Evolutionary conservation across 2,113 vertebrate genomes (phyloP).

Genomic region (Chlamydotis undulata): DNA sequence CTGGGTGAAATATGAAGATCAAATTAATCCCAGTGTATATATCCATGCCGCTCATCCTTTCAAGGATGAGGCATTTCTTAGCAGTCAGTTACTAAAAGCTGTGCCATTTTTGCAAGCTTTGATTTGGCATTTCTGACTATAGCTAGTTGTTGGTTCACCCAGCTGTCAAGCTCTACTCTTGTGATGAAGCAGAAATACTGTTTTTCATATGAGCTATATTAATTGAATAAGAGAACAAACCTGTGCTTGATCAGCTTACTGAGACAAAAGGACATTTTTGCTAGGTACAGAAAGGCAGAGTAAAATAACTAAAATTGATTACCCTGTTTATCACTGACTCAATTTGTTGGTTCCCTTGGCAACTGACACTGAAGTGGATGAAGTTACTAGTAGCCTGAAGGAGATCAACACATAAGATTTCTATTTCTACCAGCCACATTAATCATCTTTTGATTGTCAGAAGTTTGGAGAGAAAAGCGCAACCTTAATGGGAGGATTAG

Average conservation of each 20-base stretch:
- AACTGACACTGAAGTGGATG: constrained; percentile 34
- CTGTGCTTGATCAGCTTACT: constrained; percentile 2
- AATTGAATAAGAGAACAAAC: background rate
- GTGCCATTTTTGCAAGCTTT: background rate
- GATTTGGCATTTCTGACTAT: background rate
- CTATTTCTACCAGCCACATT: background rate
- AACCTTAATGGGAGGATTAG: background rate
- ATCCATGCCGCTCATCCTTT: background rate
- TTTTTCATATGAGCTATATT: background rate
- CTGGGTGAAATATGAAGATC: background rate
- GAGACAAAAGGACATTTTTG: constrained; percentile 43
- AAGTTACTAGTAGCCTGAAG: constrained; percentile 29
- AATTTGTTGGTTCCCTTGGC: constrained; percentile 68
- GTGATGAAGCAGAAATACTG: background rate
- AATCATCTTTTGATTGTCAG: background rate
- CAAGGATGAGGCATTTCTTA: background rate
- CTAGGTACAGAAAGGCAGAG: constrained; percentile 32
- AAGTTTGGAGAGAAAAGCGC: background rate
- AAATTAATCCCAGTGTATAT: background rate
- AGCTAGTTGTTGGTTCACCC: background rate
- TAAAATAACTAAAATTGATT: constrained; percentile 58
- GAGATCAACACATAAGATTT: background rate
- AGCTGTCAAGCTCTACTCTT: background rate
- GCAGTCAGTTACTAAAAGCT: background rate
- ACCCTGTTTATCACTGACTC: constrained; percentile 51